phyloP scores from a whole-genome alignment of 2,888 invertebrate genomes.

The Chalcis sispes region DNA sequence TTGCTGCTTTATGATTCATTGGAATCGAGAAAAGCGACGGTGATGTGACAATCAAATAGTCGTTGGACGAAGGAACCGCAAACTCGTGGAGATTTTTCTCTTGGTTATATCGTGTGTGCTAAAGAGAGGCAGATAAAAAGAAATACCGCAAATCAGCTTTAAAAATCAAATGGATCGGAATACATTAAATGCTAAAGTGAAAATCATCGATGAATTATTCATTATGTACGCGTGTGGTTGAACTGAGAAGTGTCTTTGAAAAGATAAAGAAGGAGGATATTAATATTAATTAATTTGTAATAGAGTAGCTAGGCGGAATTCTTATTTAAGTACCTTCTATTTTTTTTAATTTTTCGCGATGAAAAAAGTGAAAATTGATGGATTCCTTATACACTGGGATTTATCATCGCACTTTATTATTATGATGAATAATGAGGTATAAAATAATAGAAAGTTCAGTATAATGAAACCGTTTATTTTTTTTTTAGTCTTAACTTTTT shows the following conservation, averaged over 20 bases:
- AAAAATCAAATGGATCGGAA: conserved; percentile 53
- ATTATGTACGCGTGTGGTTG: conserved; percentile 17
- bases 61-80: conserved; percentile 30
- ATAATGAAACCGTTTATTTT: conserved; percentile 7
- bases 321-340: neutral
- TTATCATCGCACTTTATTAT: conserved; percentile 18
- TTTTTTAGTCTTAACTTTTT: neutral
- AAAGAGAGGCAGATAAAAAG: neutral
- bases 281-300: conserved; percentile 48
- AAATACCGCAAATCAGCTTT: conserved; percentile 43
- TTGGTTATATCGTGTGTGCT: too few species aligned
- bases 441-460: neutral
- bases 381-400: conserved; percentile 7
- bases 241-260: neutral
- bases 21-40: conserved; percentile 18
- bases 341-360: neutral
- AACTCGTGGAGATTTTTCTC: conserved; percentile 22
- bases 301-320: conserved; percentile 19
- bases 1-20: conserved; percentile 6
- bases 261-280: conserved; percentile 14
- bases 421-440: neutral
- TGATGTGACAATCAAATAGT: conserved; percentile 18
- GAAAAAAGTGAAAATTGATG: neutral
- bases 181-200: conserved; percentile 47
- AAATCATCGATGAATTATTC: conserved; percentile 54